phyloP scores from a whole-genome alignment of 2,113 vertebrate species.

The Oryctolagus cuniculus region mOryCun1.1 NC_091445.1:50903001-50903500 shows the following conservation, averaged over 20 bases:
- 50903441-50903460: background rate
- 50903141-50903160: background rate
- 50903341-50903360: background rate
- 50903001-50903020: background rate
- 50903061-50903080: background rate
- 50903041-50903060: background rate
- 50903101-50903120: background rate
- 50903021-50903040: background rate
- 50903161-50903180: background rate
- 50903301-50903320: background rate
- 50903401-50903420: background rate
- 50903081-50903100: background rate
- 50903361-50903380: background rate
- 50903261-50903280: background rate
- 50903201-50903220: background rate
- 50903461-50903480: background rate
- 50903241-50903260: background rate
- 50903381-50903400: background rate
- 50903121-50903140: background rate
- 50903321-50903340: background rate
- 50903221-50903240: background rate
- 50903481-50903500: constrained; percentile 1
- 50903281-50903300: background rate
- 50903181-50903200: background rate
- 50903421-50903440: background rate